A percentile compares a stretch with the other conserved stretches of the same genome.
Conservation (phyloP, 2,797 vertebrate species). For the Melanotaenia nigrans region DNA sequence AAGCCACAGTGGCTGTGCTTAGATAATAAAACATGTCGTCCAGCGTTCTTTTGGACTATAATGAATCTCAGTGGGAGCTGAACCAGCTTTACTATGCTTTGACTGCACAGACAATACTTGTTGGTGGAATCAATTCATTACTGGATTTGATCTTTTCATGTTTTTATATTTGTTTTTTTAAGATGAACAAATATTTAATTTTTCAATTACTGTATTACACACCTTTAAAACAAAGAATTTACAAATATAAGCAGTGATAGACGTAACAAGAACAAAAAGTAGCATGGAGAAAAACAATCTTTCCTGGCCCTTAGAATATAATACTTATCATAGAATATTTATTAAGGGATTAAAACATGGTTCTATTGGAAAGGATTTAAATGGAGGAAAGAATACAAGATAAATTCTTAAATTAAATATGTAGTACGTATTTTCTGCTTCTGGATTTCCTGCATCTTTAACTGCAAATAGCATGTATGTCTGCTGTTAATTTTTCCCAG, state of each 20-base stretch:
- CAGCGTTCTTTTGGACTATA: neutral
- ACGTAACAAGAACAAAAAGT: neutral
- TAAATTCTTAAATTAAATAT: neutral
- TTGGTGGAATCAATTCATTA: neutral
- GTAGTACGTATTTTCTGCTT: neutral
- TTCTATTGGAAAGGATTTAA: neutral
- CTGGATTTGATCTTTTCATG: neutral
- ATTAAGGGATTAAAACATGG: neutral
- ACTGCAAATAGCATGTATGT: constrained; percentile 4
- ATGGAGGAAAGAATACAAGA: neutral
- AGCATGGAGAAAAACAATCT: neutral
- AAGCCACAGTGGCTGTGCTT: constrained; percentile 8
- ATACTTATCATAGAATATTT: neutral
- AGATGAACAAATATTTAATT: neutral
- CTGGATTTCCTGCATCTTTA: neutral
- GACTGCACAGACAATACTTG: constrained; percentile 3
- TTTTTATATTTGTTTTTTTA: neutral
- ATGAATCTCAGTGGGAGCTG: constrained; percentile 8
- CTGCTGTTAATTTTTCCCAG: constrained; percentile 9
- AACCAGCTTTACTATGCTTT: neutral
- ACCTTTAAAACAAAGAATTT: neutral
- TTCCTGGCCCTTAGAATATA: neutral
- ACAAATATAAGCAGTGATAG: neutral
- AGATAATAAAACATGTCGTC: constrained; percentile 5
- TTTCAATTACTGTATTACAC: neutral